Evolutionary conservation across 2,113 vertebrate genomes (phyloP).

Genomic region (Catharus bicknelli): DNA sequence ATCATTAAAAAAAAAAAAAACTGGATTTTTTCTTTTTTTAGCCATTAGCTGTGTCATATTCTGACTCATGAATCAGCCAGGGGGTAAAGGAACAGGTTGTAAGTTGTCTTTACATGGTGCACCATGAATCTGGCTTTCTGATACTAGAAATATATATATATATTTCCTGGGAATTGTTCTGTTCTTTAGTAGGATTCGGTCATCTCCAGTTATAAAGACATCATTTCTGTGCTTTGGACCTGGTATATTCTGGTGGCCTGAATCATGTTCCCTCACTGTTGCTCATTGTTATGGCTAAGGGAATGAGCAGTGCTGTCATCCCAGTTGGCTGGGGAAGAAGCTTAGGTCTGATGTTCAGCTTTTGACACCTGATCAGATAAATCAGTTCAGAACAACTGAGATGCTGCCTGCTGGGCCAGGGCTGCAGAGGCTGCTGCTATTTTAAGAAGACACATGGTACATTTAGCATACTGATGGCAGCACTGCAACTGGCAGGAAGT

Average conservation of each 20-base stretch:
- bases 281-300: neutral
- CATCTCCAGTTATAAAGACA: neutral
- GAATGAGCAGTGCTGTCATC: neutral
- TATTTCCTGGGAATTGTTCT: neutral
- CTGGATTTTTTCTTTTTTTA: neutral
- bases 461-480: constrained; percentile 14
- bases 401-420: neutral
- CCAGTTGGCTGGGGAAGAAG: neutral
- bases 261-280: neutral
- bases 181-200: neutral
- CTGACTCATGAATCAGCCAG: neutral
- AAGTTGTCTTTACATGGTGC: neutral
- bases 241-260: neutral
- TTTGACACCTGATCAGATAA: constrained; percentile 35
- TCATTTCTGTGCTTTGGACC: neutral
- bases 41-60: neutral
- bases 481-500: neutral
- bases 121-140: neutral
- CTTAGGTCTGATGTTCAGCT: neutral
- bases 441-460: neutral
- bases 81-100: neutral
- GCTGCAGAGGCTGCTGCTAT: constrained; percentile 35
- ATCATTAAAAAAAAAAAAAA: neutral
- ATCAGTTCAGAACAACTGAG: neutral
- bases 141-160: neutral